Conservation (phyloP, 2,797 vertebrate species). For the Tenualosa thibaudeaui region DNA sequence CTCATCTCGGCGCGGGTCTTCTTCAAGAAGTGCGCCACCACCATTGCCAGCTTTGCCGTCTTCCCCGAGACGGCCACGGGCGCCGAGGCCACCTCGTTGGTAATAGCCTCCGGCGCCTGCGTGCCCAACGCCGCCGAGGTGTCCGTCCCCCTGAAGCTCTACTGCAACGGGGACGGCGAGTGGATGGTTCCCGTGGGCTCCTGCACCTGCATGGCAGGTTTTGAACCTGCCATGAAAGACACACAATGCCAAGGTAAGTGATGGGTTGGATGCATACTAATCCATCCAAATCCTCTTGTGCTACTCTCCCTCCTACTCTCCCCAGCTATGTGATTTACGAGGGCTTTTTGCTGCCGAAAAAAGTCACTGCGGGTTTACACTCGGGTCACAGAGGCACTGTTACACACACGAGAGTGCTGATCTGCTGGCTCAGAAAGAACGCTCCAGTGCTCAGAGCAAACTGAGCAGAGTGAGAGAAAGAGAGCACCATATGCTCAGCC, state of each 20-base stretch:
- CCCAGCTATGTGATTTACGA: slow-evolving; percentile 69
- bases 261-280: slow-evolving; percentile 51
- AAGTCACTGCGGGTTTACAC: slow-evolving; percentile 51
- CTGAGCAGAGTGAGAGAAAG: background rate
- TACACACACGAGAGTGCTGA: background rate
- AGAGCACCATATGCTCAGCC: slow-evolving; percentile 12
- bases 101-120: slow-evolving; percentile 92
- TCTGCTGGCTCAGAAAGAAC: background rate
- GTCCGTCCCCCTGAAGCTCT: slow-evolving; percentile 93
- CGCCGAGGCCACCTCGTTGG: slow-evolving; percentile 92
- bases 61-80: slow-evolving; percentile 96
- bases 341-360: slow-evolving; percentile 70
- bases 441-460: slow-evolving; percentile 12
- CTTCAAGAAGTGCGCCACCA: slow-evolving; percentile 96
- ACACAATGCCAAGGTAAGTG: slow-evolving; percentile 91
- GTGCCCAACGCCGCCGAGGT: slow-evolving; percentile 91
- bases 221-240: slow-evolving; percentile 85
- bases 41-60: slow-evolving; percentile 90
- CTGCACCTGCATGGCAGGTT: slow-evolving; percentile 89
- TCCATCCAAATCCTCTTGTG: slow-evolving; percentile 60
- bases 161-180: slow-evolving; percentile 96
- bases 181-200: slow-evolving; percentile 98
- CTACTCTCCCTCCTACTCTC: slow-evolving; percentile 14
- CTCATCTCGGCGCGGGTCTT: slow-evolving; percentile 94
- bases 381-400: slow-evolving; percentile 34